phyloP scores from a whole-genome alignment of 1,140 invertebrate species.

The Saccostrea glomerata region DNA sequence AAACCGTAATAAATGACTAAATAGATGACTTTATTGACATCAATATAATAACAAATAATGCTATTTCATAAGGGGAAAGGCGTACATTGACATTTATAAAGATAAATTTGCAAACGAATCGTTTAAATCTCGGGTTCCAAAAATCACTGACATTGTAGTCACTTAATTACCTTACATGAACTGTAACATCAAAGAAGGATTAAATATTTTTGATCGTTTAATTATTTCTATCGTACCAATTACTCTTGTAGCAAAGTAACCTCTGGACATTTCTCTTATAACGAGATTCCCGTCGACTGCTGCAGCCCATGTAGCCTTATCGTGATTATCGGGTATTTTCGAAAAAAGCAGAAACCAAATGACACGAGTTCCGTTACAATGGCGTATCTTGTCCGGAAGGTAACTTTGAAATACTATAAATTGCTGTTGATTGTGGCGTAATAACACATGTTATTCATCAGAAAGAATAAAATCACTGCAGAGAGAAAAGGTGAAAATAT shows the following conservation, averaged over 20 bases:
- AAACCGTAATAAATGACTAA: neutral
- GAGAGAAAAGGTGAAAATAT: neutral
- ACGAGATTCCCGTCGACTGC: constrained; percentile 22
- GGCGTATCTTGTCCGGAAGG: constrained; percentile 15
- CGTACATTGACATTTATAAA: constrained; percentile 22
- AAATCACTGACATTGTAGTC: constrained; percentile 13
- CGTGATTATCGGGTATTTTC: constrained; percentile 20
- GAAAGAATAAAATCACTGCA: neutral
- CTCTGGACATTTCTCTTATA: constrained; percentile 28
- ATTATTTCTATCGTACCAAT: constrained; percentile 34
- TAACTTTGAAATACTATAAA: constrained; percentile 30
- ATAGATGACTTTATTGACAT: neutral
- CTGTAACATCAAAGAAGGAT: constrained; percentile 29
- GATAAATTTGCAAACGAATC: constrained; percentile 34
- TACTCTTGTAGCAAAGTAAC: constrained; percentile 19
- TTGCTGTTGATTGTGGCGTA: constrained; percentile 30
- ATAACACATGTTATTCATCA: constrained; percentile 19
- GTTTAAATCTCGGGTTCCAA: constrained; percentile 12
- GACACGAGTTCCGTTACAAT: neutral
- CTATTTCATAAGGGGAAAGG: neutral
- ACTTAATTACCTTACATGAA: constrained; percentile 34
- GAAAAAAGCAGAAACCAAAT: constrained; percentile 18
- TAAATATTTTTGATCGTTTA: constrained; percentile 33
- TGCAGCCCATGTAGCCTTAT: constrained; percentile 32
- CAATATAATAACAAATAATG: constrained; percentile 29